Conservation (phyloP, 2,888 invertebrate genomes). For the Amphipyra tragopoginis region DNA sequence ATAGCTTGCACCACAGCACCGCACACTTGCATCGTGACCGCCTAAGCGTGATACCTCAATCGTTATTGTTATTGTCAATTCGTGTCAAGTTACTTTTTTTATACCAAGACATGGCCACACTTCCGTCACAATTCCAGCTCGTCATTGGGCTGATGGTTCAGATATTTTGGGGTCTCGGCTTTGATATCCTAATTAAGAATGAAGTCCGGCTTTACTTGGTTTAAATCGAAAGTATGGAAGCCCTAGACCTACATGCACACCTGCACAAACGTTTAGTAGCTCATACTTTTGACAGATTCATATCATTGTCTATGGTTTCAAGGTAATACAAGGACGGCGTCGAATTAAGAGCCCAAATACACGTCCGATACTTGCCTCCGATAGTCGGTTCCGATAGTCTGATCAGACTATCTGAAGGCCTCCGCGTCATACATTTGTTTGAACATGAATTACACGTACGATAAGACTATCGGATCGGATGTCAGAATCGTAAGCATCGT, state of each 20-base stretch:
- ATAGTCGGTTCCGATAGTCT: too few species aligned
- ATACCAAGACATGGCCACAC: slow-evolving; percentile 34
- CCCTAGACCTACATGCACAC: not conserved
- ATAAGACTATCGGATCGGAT: too few species aligned
- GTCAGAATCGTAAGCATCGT: too few species aligned
- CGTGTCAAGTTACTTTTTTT: slow-evolving; percentile 56
- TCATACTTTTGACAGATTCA: too few species aligned
- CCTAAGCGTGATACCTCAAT: slow-evolving; percentile 56
- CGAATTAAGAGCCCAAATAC: too few species aligned
- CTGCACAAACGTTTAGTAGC: too few species aligned
- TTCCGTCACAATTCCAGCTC: slow-evolving; percentile 42
- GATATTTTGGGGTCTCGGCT: slow-evolving; percentile 13
- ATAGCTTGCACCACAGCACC: slow-evolving; percentile 20
- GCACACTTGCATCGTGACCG: slow-evolving; percentile 38
- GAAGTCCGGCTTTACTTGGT: slow-evolving; percentile 2
- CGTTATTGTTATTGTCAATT: slow-evolving; percentile 53
- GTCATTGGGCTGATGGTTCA: slow-evolving; percentile 12
- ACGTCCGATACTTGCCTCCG: too few species aligned
- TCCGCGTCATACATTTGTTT: too few species aligned
- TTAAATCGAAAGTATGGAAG: slow-evolving; percentile 28
- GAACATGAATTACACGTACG: too few species aligned
- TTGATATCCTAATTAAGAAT: slow-evolving; percentile 22
- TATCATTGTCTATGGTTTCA: too few species aligned
- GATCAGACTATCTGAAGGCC: too few species aligned
- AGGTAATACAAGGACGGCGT: too few species aligned